Evolutionary conservation across 2,797 vertebrate genomes (phyloP).

Genomic region (Kryptopterus vitreolus): DNA sequence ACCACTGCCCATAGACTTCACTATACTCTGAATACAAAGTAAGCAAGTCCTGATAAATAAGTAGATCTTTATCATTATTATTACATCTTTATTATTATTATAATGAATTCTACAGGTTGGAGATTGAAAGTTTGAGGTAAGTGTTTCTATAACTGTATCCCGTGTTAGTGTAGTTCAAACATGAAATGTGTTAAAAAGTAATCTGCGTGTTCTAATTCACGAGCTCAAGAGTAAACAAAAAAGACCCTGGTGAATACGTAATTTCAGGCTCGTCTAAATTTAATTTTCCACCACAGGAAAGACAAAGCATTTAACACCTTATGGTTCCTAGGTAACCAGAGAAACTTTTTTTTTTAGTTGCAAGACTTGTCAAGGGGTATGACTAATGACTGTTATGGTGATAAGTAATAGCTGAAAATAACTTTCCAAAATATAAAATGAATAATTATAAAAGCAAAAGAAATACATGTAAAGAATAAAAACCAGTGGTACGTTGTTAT

Average conservation of each 20-base stretch:
- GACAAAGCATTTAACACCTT: neutral
- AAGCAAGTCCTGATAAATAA: neutral
- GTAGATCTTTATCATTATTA: neutral
- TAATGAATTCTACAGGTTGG: too few relatives aligned
- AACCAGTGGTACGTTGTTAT: neutral
- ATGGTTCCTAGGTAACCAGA: neutral
- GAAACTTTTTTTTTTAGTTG: neutral
- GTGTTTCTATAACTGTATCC: neutral
- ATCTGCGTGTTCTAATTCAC: neutral
- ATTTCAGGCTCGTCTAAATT: neutral
- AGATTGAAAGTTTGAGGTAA: neutral
- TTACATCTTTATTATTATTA: neutral
- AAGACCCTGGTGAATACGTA: neutral
- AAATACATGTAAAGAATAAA: too few relatives aligned
- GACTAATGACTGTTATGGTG: neutral
- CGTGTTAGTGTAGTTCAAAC: neutral
- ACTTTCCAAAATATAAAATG: neutral
- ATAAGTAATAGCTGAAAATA: neutral
- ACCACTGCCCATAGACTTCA: constrained; percentile 67
- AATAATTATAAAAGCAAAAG: neutral
- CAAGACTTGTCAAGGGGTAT: neutral
- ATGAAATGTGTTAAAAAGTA: too few relatives aligned
- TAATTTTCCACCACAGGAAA: neutral
- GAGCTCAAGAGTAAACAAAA: neutral
- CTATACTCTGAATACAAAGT: constrained; percentile 59